Conservation (phyloP, 2,888 invertebrate genomes). For the Acleris cristana region DNA sequence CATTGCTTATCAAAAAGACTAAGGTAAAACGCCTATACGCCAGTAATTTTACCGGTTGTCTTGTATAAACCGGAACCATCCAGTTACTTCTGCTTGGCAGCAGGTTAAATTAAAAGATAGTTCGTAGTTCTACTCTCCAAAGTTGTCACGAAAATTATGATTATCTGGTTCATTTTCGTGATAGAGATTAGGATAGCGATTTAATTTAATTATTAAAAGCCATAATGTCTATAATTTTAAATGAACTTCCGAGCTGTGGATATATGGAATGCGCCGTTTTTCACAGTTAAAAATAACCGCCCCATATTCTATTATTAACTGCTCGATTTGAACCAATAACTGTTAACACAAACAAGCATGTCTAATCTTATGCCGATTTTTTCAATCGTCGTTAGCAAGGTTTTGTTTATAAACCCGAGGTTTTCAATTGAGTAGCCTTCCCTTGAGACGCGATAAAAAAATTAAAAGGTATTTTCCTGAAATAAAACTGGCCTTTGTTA, state of each 20-base stretch:
- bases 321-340: constrained; percentile 11
- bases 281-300: constrained; percentile 10
- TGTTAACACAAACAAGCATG: constrained; percentile 22
- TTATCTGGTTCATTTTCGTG: neutral
- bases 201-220: neutral
- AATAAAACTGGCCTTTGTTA: constrained; percentile 13
- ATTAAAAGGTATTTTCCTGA: constrained; percentile 36
- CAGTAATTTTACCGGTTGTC: too few species aligned
- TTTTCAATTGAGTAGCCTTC: constrained; percentile 57
- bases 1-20: too few species aligned
- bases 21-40: too few species aligned
- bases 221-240: too few species aligned
- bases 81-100: too few species aligned
- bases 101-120: too few species aligned
- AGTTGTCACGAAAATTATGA: too few species aligned
- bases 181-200: neutral
- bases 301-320: constrained; percentile 26
- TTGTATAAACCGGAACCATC: too few species aligned
- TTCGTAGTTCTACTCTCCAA: too few species aligned
- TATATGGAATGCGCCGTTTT: too few species aligned
- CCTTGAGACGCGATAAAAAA: constrained; percentile 57
- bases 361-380: constrained; percentile 38
- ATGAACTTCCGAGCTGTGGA: too few species aligned
- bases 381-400: constrained; percentile 49
- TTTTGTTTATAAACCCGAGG: constrained; percentile 45